Percentiles rank a stretch among this genome's conserved stretches.
Evolutionary conservation across 1,140 invertebrate species (phyloP).

Genomic region (Dreissena rostriformis): DNA sequence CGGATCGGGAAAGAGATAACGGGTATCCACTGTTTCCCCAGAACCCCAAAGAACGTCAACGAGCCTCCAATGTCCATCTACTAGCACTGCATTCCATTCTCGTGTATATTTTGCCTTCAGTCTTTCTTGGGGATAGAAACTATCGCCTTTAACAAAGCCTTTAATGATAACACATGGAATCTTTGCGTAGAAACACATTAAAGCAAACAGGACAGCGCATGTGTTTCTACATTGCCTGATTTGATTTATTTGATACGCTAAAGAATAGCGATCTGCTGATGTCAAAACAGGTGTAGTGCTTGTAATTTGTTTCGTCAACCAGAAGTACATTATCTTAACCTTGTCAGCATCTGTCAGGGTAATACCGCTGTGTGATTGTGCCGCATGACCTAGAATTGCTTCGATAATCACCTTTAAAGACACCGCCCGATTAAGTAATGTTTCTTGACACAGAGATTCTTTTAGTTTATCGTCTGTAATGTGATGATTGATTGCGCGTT

Average conservation of each 20-base stretch:
- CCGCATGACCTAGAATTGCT: too few relatives aligned
- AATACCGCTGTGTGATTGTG: too few relatives aligned
- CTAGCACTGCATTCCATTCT: constrained; percentile 33
- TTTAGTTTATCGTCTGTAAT: too few relatives aligned
- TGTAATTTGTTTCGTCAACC: too few relatives aligned
- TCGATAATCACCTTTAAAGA: too few relatives aligned
- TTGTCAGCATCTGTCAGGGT: too few relatives aligned
- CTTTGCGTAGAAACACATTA: constrained; percentile 20
- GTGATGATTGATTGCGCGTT: too few relatives aligned
- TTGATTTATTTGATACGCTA: constrained; percentile 4
- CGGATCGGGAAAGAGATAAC: constrained; percentile 30
- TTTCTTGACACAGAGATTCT: too few relatives aligned
- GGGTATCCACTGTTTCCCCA: neutral
- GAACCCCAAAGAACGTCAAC: constrained; percentile 33
- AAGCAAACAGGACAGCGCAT: constrained; percentile 29
- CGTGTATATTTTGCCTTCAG: neutral
- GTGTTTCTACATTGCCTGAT: neutral
- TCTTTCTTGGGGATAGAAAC: neutral
- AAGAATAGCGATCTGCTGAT: neutral
- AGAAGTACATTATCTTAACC: too few relatives aligned
- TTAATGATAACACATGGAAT: constrained; percentile 28
- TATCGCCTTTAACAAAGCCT: constrained; percentile 29
- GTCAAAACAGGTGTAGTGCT: too few relatives aligned
- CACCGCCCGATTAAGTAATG: too few relatives aligned
- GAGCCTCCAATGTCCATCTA: constrained; percentile 20